Conservation (phyloP, 2,888 invertebrate genomes). For the Plagodis pulveraria region DNA sequence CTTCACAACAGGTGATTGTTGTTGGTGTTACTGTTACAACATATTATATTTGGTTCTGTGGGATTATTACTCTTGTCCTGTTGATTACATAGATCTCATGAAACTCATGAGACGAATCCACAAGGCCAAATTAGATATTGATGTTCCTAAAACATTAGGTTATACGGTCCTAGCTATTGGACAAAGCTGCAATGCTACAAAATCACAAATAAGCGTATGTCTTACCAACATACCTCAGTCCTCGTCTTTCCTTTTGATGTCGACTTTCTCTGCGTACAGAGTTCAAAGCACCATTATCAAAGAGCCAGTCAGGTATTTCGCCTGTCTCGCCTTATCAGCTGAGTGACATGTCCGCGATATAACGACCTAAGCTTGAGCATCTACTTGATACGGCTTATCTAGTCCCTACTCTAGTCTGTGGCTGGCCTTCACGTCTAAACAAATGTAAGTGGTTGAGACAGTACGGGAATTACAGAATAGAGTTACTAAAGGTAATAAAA, state of each 20-base stretch:
- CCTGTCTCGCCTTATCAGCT: slow-evolving; percentile 31
- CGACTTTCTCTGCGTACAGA: slow-evolving; percentile 3
- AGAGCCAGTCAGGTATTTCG: slow-evolving; percentile 32
- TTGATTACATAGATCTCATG: too few species aligned
- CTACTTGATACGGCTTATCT: slow-evolving; percentile 29
- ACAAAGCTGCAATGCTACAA: too few species aligned
- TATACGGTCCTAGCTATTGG: too few species aligned
- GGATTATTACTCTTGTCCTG: too few species aligned
- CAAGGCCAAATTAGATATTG: too few species aligned
- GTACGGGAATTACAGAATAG: slow-evolving; percentile 1
- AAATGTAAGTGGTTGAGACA: slow-evolving; percentile 12
- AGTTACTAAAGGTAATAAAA: neutral
- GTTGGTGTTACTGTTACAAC: too few species aligned
- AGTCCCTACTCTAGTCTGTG: slow-evolving; percentile 7
- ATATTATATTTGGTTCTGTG: too few species aligned
- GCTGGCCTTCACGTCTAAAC: slow-evolving; percentile 13
- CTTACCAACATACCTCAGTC: too few species aligned
- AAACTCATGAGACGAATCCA: too few species aligned
- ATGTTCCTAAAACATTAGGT: too few species aligned
- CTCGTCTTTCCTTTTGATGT: neutral
- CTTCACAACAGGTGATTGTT: too few species aligned
- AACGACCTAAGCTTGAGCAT: slow-evolving; percentile 27
- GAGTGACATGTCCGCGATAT: slow-evolving; percentile 34
- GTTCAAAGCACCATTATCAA: slow-evolving; percentile 38
- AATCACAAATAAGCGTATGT: too few species aligned